Evolutionary conservation across 1,140 invertebrate species (phyloP), one percentile per base, ranked within the genome.

Genomic region (Eciton burchellii): DNA sequence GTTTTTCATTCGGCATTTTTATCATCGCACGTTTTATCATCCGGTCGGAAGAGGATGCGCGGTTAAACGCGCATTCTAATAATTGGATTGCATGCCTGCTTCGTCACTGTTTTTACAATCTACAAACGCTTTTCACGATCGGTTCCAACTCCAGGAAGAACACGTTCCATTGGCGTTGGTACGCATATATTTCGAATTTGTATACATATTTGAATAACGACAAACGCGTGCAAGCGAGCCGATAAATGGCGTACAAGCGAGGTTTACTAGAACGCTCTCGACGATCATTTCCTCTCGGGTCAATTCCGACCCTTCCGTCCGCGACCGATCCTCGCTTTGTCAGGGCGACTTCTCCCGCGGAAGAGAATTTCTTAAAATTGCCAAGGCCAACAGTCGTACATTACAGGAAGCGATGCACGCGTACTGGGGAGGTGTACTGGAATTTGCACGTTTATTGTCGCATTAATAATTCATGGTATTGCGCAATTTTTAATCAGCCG

Each of bases 401-500:
- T 79, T 79, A 79, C 56, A 79, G 35, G 52, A 70, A 68, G 63
- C 74, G 26, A 59, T 21, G 57, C 72, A 12, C 77, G 29, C 43
- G 59, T 47, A 57, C 57, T n/a, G n/a, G n/a, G 79, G 87, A 87
- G 87, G 85, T 82, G 84, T 90, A 88, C 79, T 60, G 89, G 89
- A 91, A 91, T 91, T 91, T 90, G 87, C 91, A 90, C 90, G 89
- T 91, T 91, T 91, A 91, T 91, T 90, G 89, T 91, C 91, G 89
- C 90, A 91, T 91, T 91, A 91, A 91, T 91, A 91, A 91, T 91
- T 91, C 91, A 91, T 91, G 91, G 81, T 89, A 89, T 91, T 91
- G 90, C 90, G 90, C 91, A 91, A 91, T 91, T 91, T 91, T 91
- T 91, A 91, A 91, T 91, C 91, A 91, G 91, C 89, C 88, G 91